Evolutionary conservation across 2,888 invertebrate species (phyloP).

Genomic region (Lordiphosa fenestrarum): DNA sequence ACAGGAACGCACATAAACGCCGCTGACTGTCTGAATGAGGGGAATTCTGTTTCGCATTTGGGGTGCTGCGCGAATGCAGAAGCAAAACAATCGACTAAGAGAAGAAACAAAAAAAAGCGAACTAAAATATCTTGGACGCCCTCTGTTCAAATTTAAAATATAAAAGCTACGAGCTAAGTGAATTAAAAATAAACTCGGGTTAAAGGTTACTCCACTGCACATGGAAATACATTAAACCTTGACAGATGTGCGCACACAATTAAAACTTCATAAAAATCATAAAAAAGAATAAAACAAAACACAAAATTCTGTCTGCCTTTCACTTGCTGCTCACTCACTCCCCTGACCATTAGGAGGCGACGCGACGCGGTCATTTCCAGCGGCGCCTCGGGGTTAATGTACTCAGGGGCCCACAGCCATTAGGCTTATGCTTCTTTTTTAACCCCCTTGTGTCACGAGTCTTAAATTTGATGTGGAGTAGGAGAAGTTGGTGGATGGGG

Average conservation of each 20-base stretch:
- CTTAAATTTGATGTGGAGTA: neutral
- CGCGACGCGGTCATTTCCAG: slow-evolving; percentile 40
- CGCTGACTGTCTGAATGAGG: no score
- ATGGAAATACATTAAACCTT: no score
- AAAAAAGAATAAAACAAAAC: slow-evolving; percentile 25
- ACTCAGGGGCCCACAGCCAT: slow-evolving; percentile 25
- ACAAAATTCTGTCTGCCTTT: slow-evolving; percentile 37
- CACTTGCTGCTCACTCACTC: slow-evolving; percentile 35
- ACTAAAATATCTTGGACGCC: no score
- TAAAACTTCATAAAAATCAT: slow-evolving; percentile 46
- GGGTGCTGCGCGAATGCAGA: no score
- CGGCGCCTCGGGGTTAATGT: slow-evolving; percentile 67
- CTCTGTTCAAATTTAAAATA: no score
- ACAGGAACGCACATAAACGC: slow-evolving; percentile 9
- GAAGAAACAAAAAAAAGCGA: neutral
- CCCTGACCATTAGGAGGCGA: slow-evolving; percentile 29
- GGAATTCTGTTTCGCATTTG: no score
- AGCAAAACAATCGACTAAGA: neutral
- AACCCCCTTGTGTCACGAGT: slow-evolving; percentile 1
- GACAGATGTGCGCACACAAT: slow-evolving; percentile 33
- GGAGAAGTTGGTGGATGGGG: neutral
- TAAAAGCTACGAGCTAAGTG: no score
- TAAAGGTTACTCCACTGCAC: neutral
- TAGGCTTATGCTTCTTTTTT: slow-evolving; percentile 15
- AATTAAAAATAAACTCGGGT: no score